Percentiles rank a stretch among this genome's conserved stretches.
Evolutionary conservation across 1,140 invertebrate species (phyloP).

Genomic region (Bombus superbus): DNA sequence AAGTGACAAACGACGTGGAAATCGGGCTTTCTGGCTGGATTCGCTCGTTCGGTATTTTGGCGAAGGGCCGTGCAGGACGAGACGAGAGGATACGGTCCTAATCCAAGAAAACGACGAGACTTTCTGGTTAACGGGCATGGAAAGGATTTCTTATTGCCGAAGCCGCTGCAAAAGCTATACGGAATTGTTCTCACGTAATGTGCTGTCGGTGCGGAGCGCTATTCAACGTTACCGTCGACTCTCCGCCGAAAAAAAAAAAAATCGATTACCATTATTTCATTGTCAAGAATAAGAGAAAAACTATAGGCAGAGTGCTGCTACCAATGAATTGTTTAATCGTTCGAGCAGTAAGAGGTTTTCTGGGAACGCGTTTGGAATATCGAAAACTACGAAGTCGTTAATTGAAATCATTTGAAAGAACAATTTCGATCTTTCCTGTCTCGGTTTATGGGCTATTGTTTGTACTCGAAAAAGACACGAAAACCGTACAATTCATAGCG

Average conservation of each 20-base stretch:
- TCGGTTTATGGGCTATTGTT: neutral
- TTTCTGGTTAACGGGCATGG: neutral
- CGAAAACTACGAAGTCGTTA: too few relatives aligned
- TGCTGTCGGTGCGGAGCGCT: neutral
- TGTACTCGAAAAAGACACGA: too few relatives aligned
- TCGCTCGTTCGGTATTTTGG: slow-evolving; percentile 1
- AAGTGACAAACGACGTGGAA: neutral
- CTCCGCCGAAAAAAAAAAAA: too few relatives aligned
- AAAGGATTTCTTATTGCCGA: neutral
- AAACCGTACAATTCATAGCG: neutral
- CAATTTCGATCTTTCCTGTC: neutral
- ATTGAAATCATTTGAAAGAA: neutral
- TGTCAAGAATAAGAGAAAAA: too few relatives aligned
- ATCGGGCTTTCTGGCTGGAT: slow-evolving; percentile 12
- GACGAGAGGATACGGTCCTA: slow-evolving; percentile 17
- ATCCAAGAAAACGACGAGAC: neutral
- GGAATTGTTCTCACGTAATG: neutral
- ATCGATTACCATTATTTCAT: too few relatives aligned
- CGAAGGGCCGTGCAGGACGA: slow-evolving; percentile 22
- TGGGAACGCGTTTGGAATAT: too few relatives aligned
- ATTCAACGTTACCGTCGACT: neutral
- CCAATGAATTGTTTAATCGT: too few relatives aligned
- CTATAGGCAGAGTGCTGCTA: too few relatives aligned
- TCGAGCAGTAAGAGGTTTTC: too few relatives aligned
- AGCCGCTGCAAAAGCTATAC: neutral